Conservation (phyloP, 1,140 invertebrate genomes). For the Cyphomyrmex costatus region DNA sequence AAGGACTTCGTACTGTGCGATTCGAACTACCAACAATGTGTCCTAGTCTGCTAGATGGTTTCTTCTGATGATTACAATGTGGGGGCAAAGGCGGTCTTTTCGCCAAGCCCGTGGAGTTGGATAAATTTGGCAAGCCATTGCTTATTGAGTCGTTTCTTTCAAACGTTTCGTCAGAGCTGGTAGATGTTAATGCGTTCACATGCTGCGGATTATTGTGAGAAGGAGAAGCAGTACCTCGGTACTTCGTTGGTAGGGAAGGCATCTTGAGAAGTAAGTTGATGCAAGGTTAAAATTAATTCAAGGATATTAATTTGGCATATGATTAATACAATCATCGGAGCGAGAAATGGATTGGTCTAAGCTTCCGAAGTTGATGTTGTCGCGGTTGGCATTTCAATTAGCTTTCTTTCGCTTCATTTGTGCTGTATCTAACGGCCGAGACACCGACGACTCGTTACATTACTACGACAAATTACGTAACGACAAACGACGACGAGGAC, state of each 20-base stretch:
- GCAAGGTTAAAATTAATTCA: background rate
- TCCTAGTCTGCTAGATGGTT: conserved; percentile 31
- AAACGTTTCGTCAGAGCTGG: conserved; percentile 11
- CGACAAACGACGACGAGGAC: conserved; percentile 71
- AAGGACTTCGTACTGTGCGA: conserved; percentile 61
- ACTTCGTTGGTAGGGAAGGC: conserved; percentile 74
- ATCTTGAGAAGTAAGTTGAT: conserved; percentile 54
- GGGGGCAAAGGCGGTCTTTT: conserved; percentile 72
- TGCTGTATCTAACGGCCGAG: background rate
- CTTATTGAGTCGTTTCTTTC: background rate
- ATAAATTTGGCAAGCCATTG: background rate
- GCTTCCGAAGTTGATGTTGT: background rate
- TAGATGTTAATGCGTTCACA: background rate
- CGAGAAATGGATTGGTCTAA: background rate
- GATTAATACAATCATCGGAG: conserved; percentile 18
- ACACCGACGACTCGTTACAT: conserved; percentile 44
- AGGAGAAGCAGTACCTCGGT: conserved; percentile 35
- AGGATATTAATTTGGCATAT: background rate
- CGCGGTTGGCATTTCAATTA: conserved; percentile 11
- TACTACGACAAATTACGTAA: conserved; percentile 67
- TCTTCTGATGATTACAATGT: conserved; percentile 1
- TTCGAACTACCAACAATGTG: background rate
- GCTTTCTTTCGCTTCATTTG: conserved; percentile 36
- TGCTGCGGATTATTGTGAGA: background rate
- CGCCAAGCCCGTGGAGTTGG: background rate